A percentile compares a stretch with the other conserved stretches of the same genome.
Conservation (phyloP, 2,888 invertebrate species). For the Erebia palarica region DNA sequence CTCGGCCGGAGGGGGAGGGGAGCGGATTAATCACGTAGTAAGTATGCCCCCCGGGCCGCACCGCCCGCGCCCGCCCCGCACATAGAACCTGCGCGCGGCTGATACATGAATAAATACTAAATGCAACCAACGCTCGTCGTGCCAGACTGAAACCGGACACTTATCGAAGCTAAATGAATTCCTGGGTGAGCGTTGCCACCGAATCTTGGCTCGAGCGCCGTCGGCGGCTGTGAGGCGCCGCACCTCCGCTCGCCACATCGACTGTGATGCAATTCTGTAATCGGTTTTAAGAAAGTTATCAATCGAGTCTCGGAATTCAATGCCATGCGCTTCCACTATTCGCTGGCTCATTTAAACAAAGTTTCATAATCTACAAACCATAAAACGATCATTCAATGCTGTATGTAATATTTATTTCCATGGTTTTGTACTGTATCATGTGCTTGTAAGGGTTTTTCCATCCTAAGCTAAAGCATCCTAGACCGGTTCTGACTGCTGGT, state of each 20-base stretch:
- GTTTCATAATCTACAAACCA: slow-evolving; percentile 13
- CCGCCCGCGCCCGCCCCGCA: slow-evolving; percentile 52
- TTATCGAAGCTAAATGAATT: slow-evolving; percentile 75
- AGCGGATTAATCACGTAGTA: slow-evolving; percentile 81
- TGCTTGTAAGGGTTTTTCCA: slow-evolving; percentile 21
- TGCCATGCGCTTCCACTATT: slow-evolving; percentile 27
- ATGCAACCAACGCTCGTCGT: slow-evolving; percentile 66
- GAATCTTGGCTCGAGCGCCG: slow-evolving; percentile 52
- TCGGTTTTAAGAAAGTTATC: slow-evolving; percentile 55
- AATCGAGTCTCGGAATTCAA: slow-evolving; percentile 49
- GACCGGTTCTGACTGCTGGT: slow-evolving; percentile 23
- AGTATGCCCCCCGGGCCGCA: slow-evolving; percentile 73
- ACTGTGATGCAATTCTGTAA: slow-evolving; percentile 62
- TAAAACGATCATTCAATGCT: slow-evolving; percentile 13
- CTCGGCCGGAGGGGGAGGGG: slow-evolving; percentile 48
- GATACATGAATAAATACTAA: slow-evolving; percentile 78
- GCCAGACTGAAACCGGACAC: slow-evolving; percentile 82
- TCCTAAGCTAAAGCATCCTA: slow-evolving; percentile 15
- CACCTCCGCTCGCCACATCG: slow-evolving; percentile 42
- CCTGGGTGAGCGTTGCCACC: slow-evolving; percentile 74
- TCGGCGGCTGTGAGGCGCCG: slow-evolving; percentile 44
- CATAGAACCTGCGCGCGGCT: slow-evolving; percentile 75
- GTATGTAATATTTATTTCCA: slow-evolving; percentile 12
- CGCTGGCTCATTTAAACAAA: slow-evolving; percentile 17
- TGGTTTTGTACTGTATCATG: slow-evolving; percentile 12